These are phyloP conservation scores for Sisor rabdophorus DNA, from an alignment of 2,113 vertebrate species.

Conservation along the genomic window DNA sequence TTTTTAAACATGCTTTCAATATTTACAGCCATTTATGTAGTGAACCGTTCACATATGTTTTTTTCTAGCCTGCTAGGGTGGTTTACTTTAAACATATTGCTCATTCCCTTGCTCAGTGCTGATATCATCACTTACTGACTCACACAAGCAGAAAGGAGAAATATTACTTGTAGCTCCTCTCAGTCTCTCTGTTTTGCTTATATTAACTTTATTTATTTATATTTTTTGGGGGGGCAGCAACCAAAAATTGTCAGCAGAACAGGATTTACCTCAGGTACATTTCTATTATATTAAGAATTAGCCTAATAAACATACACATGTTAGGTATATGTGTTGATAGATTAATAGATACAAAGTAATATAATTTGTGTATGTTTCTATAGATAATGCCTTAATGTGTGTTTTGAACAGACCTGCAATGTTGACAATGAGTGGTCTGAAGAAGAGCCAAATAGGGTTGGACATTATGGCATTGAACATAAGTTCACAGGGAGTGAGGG, in stretches of 20 bases:
- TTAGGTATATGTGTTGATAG: too few relatives aligned
- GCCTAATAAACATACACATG: too few relatives aligned
- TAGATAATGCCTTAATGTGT: too few relatives aligned
- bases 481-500: slow-evolving; percentile 40
- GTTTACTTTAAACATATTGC: background rate
- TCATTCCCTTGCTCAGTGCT: background rate
- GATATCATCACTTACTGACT: background rate
- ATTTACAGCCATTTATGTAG: background rate
- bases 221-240: too few relatives aligned
- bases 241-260: slow-evolving; percentile 38
- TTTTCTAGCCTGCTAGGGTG: background rate
- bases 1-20: background rate
- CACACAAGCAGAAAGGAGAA: background rate
- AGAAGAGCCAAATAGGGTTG: slow-evolving; percentile 52
- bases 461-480: slow-evolving; percentile 43
- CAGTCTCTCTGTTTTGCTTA: background rate
- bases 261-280: slow-evolving; percentile 60
- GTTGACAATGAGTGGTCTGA: slow-evolving; percentile 58
- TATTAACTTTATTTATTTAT: slow-evolving; percentile 19
- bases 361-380: too few relatives aligned
- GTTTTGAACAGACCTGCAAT: slow-evolving; percentile 52
- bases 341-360: too few relatives aligned
- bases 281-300: background rate
- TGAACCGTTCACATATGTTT: too few relatives aligned
- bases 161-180: background rate